phyloP scores from a whole-genome alignment of 1,140 invertebrate genomes.

The Anoplolepis gracilipes region DNA sequence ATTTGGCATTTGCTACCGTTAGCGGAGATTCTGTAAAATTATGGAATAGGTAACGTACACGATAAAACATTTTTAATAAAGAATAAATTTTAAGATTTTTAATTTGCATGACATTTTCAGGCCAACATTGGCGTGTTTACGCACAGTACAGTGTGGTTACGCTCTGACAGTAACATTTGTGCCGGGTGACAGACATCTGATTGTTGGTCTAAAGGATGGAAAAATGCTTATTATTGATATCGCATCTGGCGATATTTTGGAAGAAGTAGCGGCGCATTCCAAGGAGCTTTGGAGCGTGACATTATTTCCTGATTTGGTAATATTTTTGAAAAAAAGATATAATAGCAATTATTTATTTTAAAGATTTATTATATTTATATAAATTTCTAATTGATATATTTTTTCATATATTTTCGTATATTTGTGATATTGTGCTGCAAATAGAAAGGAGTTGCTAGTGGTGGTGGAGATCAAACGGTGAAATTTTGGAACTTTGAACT shows the following conservation, averaged over 20 bases:
- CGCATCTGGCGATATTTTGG: slow-evolving; percentile 91
- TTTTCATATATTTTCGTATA: slow-evolving; percentile 11
- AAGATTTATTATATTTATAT: too few relatives aligned
- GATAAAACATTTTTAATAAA: slow-evolving; percentile 31
- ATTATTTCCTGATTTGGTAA: slow-evolving; percentile 91
- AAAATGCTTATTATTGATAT: slow-evolving; percentile 95
- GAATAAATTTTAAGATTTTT: slow-evolving; percentile 36
- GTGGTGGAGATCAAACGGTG: slow-evolving; percentile 95
- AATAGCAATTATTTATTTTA: neutral
- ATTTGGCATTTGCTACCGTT: slow-evolving; percentile 93
- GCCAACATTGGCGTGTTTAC: slow-evolving; percentile 92
- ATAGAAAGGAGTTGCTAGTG: slow-evolving; percentile 93
- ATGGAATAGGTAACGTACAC: slow-evolving; percentile 93
- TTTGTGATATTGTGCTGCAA: neutral
- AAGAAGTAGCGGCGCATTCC: slow-evolving; percentile 92
- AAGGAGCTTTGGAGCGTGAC: slow-evolving; percentile 92
- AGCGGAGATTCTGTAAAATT: slow-evolving; percentile 95
- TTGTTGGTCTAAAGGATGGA: slow-evolving; percentile 96
- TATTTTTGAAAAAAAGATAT: slow-evolving; percentile 16
- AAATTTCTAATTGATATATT: slow-evolving; percentile 30
- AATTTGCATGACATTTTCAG: slow-evolving; percentile 83
- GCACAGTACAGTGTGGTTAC: slow-evolving; percentile 91
- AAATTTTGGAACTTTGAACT: slow-evolving; percentile 98
- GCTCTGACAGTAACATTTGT: slow-evolving; percentile 93
- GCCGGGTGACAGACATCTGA: slow-evolving; percentile 96